Base-by-base conservation (phyloP, 2,797 vertebrate species). In the Tokudaia tokunoshimensis region DNA sequence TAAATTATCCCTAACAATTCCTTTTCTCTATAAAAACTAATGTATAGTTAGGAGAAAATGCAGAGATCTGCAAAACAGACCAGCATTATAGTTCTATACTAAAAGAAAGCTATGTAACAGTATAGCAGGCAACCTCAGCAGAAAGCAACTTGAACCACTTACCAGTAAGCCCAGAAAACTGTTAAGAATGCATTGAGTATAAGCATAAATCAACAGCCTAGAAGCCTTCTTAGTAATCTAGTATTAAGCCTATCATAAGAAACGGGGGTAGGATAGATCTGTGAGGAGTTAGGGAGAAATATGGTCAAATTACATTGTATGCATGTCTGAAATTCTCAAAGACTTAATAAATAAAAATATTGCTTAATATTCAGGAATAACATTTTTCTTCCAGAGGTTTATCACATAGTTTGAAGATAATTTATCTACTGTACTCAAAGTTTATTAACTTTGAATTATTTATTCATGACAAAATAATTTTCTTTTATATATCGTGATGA, bases 391-490 rank as follows among this genome's bases (percentile, higher is more conserved):
- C 87, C 59, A 34, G 0, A 29, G 9, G n/a, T 84, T 44, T 84
- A 31, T 70, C 24, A 61, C 70, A 81, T 91, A 89, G 1, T 72
- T 91, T 91, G 3, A 94, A 26, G 5, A 2, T 29, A 89, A 78
- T 63, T 85, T 92, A 72, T 72, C 84, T 78, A 15, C n/a, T 34
- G 63, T 4, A 76, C 7, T 91, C 19, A 84, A 80, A 65, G 1
- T 44, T 93, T 80, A 41, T 75, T 95, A 92, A 47, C 44, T 81
- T 89, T 41, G 6, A 81, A 81, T 82, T 61, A 9, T 87, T 63
- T 61, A 11, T 84, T 47, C 12, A 85, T 63, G 1, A 52, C 31
- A 82, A 72, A 50, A 88, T 44, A 47, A 50, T 79, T 78, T 93
- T 88, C 29, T 85, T 15, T 81, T 47, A 59, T 41, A 55, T 59